A percentile compares a stretch with the other conserved stretches of the same genome.
These are phyloP conservation scores for Eptesicus fuscus DNA, from an alignment of 2,113 vertebrate genomes.

Conservation along the genomic window DNA sequence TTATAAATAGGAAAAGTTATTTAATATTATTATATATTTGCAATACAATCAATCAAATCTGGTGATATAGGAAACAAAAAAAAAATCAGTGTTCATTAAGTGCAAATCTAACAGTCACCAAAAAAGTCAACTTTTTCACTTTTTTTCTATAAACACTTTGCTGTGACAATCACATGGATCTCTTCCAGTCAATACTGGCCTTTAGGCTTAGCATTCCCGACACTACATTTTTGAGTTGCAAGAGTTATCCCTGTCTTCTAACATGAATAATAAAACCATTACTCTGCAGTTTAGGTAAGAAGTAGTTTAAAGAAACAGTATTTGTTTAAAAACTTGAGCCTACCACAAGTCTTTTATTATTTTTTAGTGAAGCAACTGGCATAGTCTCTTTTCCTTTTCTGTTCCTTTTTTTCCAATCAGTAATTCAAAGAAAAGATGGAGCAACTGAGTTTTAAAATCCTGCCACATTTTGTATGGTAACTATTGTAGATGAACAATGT, in stretches of 20 bases:
- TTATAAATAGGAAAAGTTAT: neutral
- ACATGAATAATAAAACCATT: neutral
- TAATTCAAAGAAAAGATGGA: neutral
- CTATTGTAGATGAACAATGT: neutral
- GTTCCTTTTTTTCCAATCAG: neutral
- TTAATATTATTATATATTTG: neutral
- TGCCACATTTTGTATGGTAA: neutral
- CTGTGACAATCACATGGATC: neutral
- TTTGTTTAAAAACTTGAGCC: slow-evolving; percentile 26
- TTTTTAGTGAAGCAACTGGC: neutral
- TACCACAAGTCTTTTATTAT: neutral
- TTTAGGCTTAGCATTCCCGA: neutral
- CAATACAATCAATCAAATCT: neutral
- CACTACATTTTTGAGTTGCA: neutral
- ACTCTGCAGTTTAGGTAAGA: neutral
- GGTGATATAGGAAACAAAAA: neutral
- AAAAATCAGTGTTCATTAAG: neutral
- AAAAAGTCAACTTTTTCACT: neutral
- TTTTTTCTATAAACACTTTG: neutral
- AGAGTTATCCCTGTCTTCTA: neutral
- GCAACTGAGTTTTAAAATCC: neutral
- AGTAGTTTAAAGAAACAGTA: neutral
- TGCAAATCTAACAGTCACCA: no score
- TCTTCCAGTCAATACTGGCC: neutral
- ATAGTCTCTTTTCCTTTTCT: neutral